Conservation (phyloP, 1,140 invertebrate genomes). For the Rhyzopertha dominica region DNA sequence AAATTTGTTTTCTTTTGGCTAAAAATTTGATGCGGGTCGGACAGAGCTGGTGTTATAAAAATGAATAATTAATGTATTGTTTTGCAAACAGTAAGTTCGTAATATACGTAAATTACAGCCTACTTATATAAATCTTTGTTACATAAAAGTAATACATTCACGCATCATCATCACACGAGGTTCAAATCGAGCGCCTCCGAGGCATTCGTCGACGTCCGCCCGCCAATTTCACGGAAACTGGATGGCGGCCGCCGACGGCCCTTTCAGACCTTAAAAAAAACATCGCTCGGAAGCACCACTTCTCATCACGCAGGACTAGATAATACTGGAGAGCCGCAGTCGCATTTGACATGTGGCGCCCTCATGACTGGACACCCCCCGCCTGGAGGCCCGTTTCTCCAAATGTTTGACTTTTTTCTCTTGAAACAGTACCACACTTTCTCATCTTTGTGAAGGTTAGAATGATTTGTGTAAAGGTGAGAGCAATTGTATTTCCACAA, state of each 20-base stretch:
- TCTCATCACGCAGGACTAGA: slow-evolving; percentile 43
- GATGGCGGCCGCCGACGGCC: too few relatives aligned
- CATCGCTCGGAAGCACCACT: slow-evolving; percentile 16
- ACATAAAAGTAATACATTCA: slow-evolving; percentile 16
- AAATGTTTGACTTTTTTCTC: slow-evolving; percentile 4
- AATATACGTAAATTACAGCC: slow-evolving; percentile 26
- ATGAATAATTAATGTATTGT: too few relatives aligned
- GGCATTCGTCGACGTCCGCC: background rate
- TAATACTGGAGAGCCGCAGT: slow-evolving; percentile 45
- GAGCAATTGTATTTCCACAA: slow-evolving; percentile 2
- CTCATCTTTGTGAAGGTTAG: background rate
- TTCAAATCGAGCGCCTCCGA: slow-evolving; percentile 4
- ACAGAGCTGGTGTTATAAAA: too few relatives aligned
- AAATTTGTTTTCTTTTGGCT: too few relatives aligned
- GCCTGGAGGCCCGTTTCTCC: slow-evolving; percentile 14
- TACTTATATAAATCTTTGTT: slow-evolving; percentile 27
- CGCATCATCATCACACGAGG: slow-evolving; percentile 6
- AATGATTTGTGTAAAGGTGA: slow-evolving; percentile 2
- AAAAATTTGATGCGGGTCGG: too few relatives aligned
- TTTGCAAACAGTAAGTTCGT: too few relatives aligned
- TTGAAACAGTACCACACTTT: slow-evolving; percentile 2
- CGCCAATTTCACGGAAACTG: slow-evolving; percentile 11
- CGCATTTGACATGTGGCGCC: slow-evolving; percentile 30
- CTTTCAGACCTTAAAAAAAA: too few relatives aligned
- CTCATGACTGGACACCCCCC: slow-evolving; percentile 14